Base-by-base conservation (phyloP, 2,113 vertebrate species). In the Pseudolaguvia tuberculata region DNA sequence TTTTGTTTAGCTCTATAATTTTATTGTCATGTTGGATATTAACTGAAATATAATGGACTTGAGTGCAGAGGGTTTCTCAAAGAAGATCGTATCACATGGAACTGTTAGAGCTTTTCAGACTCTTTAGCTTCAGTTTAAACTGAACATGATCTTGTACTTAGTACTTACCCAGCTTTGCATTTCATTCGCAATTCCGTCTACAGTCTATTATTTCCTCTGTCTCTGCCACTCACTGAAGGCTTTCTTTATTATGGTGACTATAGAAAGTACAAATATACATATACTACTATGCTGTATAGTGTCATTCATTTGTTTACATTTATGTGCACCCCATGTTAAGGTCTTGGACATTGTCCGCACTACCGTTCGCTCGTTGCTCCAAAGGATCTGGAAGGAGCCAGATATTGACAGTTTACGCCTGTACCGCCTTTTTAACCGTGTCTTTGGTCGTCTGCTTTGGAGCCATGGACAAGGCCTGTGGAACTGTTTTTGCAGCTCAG, bases 271-370 rank as follows among this genome's bases (percentile, higher is more conserved):
- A 51, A 53, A 56, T 58, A 21, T 27, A 55, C 17, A 23, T 5
- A 4, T 17, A 14, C 6, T 57, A 17, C 10, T 17, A 21, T 25
- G 23, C 17, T 51, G n/a, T n/a, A 18, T 17, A 62, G 27, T 39
- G 35, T 21, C 18, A 58, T 53, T 51, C n/a, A 55, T 55, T 20
- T n/a, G 12, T n/a, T 51, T 31, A 53, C 13, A 18, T 69, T 31
- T 27, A 20, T 58, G 35, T 65, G 29, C 42, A 65, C 76, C 63
- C 23, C 78, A 73, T 56, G 20, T 53, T 81, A 93, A 99, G 97
- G 93, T 99, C 87, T 90, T 99, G 89, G 96, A 99, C 80, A 98
- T 99, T 58, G 96, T 98, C n/a, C 95, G 90, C 83, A 93, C 93
- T 75, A 95, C 92, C 56, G 80, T 97, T 35, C 93, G 92, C 63